phyloP scores from a whole-genome alignment of 2,113 vertebrate genomes.

The Trachemys scripta region DNA sequence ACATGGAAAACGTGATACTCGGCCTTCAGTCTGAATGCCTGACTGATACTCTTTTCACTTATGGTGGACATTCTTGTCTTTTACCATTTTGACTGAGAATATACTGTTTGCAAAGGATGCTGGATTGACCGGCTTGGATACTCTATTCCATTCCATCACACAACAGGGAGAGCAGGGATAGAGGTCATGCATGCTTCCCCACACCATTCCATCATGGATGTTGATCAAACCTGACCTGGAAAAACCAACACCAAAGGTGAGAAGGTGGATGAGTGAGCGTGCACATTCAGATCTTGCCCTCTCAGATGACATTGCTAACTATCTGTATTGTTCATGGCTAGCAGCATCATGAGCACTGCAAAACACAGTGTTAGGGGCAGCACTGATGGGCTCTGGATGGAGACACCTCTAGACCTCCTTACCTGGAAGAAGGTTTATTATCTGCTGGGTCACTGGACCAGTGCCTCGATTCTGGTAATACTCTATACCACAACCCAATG shows the following conservation, averaged over 20 bases:
- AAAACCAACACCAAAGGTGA: background rate
- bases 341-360: background rate
- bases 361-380: background rate
- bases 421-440: background rate
- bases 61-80: background rate
- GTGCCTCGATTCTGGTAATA: background rate
- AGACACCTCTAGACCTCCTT: no score
- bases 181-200: background rate
- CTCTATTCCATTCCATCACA: background rate
- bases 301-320: background rate
- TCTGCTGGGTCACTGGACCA: background rate
- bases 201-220: background rate
- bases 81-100: background rate
- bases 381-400: background rate
- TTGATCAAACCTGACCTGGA: background rate
- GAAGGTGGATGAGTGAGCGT: background rate
- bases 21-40: background rate
- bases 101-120: background rate
- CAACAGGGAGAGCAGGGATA: background rate
- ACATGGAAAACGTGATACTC: slow-evolving; percentile 11
- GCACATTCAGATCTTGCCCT: background rate
- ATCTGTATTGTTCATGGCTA: background rate
- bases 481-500: background rate
- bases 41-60: slow-evolving; percentile 52
- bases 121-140: background rate